Conservation (phyloP, 2,797 vertebrate genomes). For the Catostomus latipinnis region DNA sequence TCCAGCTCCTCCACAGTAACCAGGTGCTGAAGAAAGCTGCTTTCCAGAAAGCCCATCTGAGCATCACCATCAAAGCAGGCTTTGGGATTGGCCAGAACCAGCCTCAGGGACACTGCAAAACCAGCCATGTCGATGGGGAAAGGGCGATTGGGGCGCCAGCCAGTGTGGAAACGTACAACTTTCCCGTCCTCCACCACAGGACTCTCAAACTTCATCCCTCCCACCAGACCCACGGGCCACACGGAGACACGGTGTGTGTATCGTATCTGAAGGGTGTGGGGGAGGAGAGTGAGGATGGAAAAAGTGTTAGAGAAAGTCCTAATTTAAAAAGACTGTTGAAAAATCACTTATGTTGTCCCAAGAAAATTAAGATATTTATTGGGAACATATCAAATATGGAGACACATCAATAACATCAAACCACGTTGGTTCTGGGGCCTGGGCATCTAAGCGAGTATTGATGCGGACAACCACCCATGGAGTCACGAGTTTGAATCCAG, state of each 20-base stretch:
- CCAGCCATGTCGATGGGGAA: slow-evolving; percentile 94
- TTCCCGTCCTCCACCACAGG: slow-evolving; percentile 86
- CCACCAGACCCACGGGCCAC: slow-evolving; percentile 94
- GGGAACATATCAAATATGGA: too few relatives aligned
- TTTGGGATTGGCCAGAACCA: slow-evolving; percentile 81
- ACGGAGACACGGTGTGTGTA: slow-evolving; percentile 86
- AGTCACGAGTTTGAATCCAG: too few relatives aligned
- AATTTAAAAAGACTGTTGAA: too few relatives aligned
- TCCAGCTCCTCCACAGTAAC: slow-evolving; percentile 90
- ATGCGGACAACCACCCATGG: too few relatives aligned
- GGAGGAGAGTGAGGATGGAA: not conserved
- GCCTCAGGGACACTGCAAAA: slow-evolving; percentile 85
- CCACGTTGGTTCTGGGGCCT: too few relatives aligned
- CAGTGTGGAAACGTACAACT: slow-evolving; percentile 89
- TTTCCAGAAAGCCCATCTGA: slow-evolving; percentile 90
- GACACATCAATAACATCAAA: too few relatives aligned
- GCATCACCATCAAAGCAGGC: slow-evolving; percentile 85
- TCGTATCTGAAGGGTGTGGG: slow-evolving; percentile 81
- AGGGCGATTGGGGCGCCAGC: slow-evolving; percentile 89
- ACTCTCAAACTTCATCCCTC: slow-evolving; percentile 89
- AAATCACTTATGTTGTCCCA: too few relatives aligned
- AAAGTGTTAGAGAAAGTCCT: not conserved
- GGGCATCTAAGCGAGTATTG: too few relatives aligned
- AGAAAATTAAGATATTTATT: too few relatives aligned
- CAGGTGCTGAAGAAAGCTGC: slow-evolving; percentile 86